These are phyloP conservation scores for Synanthedon formicaeformis DNA, from an alignment of 2,888 invertebrate genomes.

Conservation along the genomic window DNA sequence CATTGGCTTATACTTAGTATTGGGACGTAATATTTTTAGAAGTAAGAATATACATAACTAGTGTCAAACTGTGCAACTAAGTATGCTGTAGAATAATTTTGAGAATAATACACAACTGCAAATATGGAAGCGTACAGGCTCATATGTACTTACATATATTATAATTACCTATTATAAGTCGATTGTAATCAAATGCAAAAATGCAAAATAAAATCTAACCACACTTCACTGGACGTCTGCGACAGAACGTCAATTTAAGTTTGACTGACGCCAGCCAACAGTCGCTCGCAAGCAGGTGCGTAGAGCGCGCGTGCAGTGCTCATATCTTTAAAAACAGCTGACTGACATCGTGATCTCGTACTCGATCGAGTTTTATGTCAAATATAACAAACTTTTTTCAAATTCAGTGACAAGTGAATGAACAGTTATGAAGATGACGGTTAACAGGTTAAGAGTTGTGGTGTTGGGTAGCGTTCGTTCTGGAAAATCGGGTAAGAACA, in stretches of 20 bases:
- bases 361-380: constrained; percentile 2
- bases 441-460: constrained; percentile 82
- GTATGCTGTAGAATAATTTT: no score
- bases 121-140: no score
- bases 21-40: no score
- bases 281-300: constrained; percentile 64
- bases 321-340: constrained; percentile 44
- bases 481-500: constrained; percentile 79
- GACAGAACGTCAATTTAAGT: constrained; percentile 50
- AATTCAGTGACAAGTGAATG: constrained; percentile 30
- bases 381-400: constrained; percentile 14
- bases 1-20: no score
- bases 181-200: no score
- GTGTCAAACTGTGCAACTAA: no score
- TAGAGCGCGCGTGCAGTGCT: constrained; percentile 55
- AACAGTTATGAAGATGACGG: constrained; percentile 76
- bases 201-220: no score
- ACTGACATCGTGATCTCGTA: constrained; percentile 40
- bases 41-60: no score
- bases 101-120: no score
- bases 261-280: constrained; percentile 54
- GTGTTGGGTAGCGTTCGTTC: constrained; percentile 80
- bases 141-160: no score
- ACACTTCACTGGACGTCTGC: constrained; percentile 33
- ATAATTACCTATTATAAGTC: no score